Conservation (phyloP, 2,888 invertebrate species). For the Mimas tiliae region DNA sequence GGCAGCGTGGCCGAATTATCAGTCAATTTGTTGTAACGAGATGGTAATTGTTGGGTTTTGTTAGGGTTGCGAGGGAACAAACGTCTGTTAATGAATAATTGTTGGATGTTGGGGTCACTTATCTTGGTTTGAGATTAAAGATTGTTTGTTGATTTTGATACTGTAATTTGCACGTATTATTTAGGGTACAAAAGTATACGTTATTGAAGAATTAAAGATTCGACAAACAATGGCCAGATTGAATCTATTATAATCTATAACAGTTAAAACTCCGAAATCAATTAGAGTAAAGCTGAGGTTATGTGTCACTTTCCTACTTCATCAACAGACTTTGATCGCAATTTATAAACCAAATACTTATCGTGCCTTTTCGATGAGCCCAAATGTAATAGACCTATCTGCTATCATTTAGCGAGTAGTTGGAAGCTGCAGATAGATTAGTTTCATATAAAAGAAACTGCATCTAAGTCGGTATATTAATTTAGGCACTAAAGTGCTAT, state of each 20-base stretch:
- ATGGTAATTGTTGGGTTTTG: constrained; percentile 74
- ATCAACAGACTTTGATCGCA: too few relatives aligned
- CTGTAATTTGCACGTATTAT: constrained; percentile 8
- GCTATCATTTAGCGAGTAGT: too few relatives aligned
- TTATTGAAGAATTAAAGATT: neutral
- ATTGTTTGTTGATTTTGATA: constrained; percentile 15
- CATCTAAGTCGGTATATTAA: too few relatives aligned
- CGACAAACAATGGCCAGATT: neutral
- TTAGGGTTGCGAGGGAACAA: constrained; percentile 15
- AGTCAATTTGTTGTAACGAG: constrained; percentile 79
- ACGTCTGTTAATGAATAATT: constrained; percentile 20
- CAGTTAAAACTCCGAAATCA: too few relatives aligned
- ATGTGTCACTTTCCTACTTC: too few relatives aligned
- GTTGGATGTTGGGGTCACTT: constrained; percentile 22
- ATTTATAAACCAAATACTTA: too few relatives aligned
- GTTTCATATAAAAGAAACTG: too few relatives aligned
- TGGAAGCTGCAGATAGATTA: too few relatives aligned
- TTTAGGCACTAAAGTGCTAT: too few relatives aligned
- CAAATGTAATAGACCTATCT: too few relatives aligned
- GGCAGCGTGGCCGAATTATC: constrained; percentile 66
- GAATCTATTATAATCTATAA: neutral
- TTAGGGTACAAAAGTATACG: neutral
- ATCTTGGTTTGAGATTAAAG: constrained; percentile 8
- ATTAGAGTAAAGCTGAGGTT: too few relatives aligned
- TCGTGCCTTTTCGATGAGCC: too few relatives aligned